A percentile compares a stretch with the other conserved stretches of the same genome.
Conservation (phyloP, 2,888 invertebrate genomes). For the Rhagonycha lutea region DNA sequence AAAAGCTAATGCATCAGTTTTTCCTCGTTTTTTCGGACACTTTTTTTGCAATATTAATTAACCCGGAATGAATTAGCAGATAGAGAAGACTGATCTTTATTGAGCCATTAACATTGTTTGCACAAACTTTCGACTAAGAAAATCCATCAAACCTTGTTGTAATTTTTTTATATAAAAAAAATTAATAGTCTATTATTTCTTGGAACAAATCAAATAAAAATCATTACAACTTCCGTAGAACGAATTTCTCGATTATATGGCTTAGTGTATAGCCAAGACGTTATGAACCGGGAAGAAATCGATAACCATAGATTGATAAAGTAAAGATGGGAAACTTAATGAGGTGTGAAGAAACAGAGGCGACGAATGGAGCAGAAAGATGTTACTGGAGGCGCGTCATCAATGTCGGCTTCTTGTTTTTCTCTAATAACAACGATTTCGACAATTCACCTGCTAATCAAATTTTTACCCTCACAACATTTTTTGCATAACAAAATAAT, state of each 20-base stretch:
- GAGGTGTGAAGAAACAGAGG: slow-evolving; percentile 53
- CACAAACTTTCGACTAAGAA: background rate
- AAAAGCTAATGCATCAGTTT: background rate
- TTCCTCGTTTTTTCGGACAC: background rate
- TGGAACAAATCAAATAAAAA: slow-evolving; percentile 42
- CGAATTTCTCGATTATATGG: slow-evolving; percentile 39
- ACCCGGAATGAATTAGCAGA: too few relatives aligned
- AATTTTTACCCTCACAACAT: background rate
- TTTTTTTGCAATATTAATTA: slow-evolving; percentile 27
- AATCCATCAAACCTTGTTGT: too few relatives aligned
- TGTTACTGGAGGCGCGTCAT: slow-evolving; percentile 27
- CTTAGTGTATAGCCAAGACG: slow-evolving; percentile 44
- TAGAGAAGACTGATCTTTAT: too few relatives aligned
- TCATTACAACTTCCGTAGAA: slow-evolving; percentile 34
- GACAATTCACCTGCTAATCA: slow-evolving; percentile 11
- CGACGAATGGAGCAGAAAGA: slow-evolving; percentile 50
- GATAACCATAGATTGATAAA: slow-evolving; percentile 53
- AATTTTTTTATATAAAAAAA: slow-evolving; percentile 23
- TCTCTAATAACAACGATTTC: slow-evolving; percentile 24
- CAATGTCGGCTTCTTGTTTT: slow-evolving; percentile 23
- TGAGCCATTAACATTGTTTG: too few relatives aligned
- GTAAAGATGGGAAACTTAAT: slow-evolving; percentile 52
- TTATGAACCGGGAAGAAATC: slow-evolving; percentile 48
- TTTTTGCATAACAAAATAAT: background rate
- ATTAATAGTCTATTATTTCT: slow-evolving; percentile 40